Evolutionary conservation across 2,113 vertebrate species (phyloP), one percentile per base, ranked within the genome.

Genomic region (Tonatia bakeri): DNA sequence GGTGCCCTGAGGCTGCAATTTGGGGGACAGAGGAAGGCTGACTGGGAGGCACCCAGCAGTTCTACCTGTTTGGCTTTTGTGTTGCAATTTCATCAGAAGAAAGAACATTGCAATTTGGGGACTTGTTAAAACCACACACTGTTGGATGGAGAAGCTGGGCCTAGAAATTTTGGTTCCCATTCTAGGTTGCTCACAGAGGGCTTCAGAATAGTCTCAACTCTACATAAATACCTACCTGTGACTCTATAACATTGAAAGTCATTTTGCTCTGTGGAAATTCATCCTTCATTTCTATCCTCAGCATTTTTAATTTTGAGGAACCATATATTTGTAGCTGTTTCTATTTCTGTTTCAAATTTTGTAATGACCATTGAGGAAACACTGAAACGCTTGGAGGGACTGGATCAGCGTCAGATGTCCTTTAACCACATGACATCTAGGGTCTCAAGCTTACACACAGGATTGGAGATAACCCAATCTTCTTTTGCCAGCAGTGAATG

Each of bases 301-400:
- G 16, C 33, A 36, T 91, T 70, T 75, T 33, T 20, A 52, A 83
- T 52, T 85, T 70, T 87, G 61, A 91, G 72, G 16, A 77, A n/a
- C 2, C 38, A 9, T 17, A 28, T 43, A 43, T 87, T 38, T 84
- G 45, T 47, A 43, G 26, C 38, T 38, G 17, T 72, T 73, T 84
- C 43, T 24, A 24, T 56, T 61, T 84, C 43, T 24, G 31, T 56
- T 61, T 86, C 38, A 33, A 26, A 73, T 64, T 82, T 89, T 38
- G 9, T 9, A 64, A 65, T 47, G 19, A 56, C 24, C 52, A 91
- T 59, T 69, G 33, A 26, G 31, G 15, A 70, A 50, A 33, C n/a
- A 33, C 1, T 14, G 4, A 50, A 73, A 61, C 11, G 47, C 40
- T 54, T 69, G 40, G 72, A 56, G 17, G 64, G 2, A 5, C 11